Evolutionary conservation across 1,140 invertebrate genomes (phyloP).

Genomic region (Zophobas atratus): DNA sequence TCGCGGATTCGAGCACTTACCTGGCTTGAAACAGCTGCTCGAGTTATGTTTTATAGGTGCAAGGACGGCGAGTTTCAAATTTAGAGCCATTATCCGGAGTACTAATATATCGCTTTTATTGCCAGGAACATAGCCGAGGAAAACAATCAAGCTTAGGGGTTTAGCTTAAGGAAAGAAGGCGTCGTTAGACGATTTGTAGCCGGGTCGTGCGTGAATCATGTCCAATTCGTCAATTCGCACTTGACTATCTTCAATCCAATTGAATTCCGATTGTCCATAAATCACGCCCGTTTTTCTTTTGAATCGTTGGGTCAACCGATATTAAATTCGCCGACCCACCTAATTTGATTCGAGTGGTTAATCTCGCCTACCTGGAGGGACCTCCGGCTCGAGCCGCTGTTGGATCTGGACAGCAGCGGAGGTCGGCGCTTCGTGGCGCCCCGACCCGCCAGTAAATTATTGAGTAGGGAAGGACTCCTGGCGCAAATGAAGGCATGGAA

Average conservation of each 20-base stretch:
- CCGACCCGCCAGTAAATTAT: conserved; percentile 91
- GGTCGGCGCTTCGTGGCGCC: conserved; percentile 90
- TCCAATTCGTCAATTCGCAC: too few species aligned
- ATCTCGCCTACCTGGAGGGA: conserved; percentile 78
- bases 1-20: neutral
- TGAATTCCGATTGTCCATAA: conserved; percentile 1
- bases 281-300: neutral
- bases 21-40: neutral
- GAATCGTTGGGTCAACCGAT: neutral
- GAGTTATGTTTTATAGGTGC: neutral
- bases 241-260: neutral
- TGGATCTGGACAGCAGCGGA: conserved; percentile 90
- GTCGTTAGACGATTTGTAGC: too few species aligned
- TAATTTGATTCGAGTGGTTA: neutral
- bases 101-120: neutral
- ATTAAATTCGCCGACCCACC: neutral
- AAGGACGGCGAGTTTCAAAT: neutral
- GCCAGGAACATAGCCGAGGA: neutral
- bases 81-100: neutral
- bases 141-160: neutral
- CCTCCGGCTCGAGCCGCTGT: conserved; percentile 86
- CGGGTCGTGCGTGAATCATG: too few species aligned
- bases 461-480: conserved; percentile 91
- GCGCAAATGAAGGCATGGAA: conserved; percentile 98
- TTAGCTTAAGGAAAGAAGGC: too few species aligned